Base-by-base conservation (phyloP, 2,113 vertebrate species). In the Orycteropus afer region DNA sequence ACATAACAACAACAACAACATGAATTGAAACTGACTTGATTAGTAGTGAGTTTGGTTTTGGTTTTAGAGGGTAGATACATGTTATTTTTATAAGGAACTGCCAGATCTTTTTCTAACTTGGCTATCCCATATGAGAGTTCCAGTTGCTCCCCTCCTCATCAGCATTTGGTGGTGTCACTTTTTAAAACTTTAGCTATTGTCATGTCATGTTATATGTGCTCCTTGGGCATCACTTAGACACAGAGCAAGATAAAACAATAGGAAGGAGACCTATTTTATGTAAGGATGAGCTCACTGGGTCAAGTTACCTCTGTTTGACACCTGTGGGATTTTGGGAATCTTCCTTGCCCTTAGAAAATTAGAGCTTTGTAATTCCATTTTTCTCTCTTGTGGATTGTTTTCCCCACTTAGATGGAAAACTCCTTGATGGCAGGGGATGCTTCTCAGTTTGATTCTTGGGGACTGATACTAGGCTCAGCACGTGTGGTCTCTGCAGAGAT, bases 371-470 rank as follows among this genome's bases (percentile, higher is more conserved):
- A 53, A 34, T 53, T 42, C 55, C 15, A 1, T 37, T 51, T 22
- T 47, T 79, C 11, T 37, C 25, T 71, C 51, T 55, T 0, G 4
- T 3, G 22, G 61, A 15, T 65, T 20, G 17, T n/a, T 37, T 23
- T 34, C 7, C 10, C 37, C 32, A 34, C 45, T 29, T 5, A 1
- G 3, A 17, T 47, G 77, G 15, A 25, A 29, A 61, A 47, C 65
- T 27, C 20, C 47, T 61, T 12, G 0, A 0, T 0, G 79, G 71
- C 9, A 12, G 55, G 90, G 47, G 5, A 34, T 32, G 13, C 0
- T 3, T 23, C 45, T 6, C 29, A 0, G 5, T 53, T 23, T 5
- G 17, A 10, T 59, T 20, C 53, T 51, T 22, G 3, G 49, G 1
- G 42, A 45, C 18, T 15, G 63, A 61, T 14, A 69, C 82, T 71